A percentile compares a stretch with the other conserved stretches of the same genome.
Conservation (phyloP, 2,113 vertebrate genomes). For the Tyto alba region DNA sequence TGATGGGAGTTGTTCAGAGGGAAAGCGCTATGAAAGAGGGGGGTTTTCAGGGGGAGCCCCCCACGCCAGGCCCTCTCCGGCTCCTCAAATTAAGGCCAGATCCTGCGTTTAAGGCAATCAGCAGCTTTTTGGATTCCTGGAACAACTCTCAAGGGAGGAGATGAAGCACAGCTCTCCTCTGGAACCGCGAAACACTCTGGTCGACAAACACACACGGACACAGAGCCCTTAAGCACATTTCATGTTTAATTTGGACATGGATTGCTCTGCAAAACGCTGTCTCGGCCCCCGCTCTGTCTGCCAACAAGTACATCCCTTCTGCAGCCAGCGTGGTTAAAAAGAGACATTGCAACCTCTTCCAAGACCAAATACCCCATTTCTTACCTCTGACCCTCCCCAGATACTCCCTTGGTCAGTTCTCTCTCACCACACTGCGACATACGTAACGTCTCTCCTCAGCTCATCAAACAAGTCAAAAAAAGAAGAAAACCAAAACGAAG, state of each 20-base stretch:
- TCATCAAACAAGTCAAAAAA: conserved; percentile 43
- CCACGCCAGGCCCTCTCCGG: background rate
- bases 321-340: conserved; percentile 33
- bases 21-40: background rate
- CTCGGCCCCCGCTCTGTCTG: conserved; percentile 23
- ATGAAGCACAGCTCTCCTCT: background rate
- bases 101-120: background rate
- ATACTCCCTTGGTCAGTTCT: background rate
- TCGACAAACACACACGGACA: conserved; percentile 33
- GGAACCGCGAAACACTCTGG: fast-evolving
- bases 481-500: conserved; percentile 51
- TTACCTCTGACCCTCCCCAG: background rate
- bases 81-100: background rate
- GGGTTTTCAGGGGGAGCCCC: background rate
- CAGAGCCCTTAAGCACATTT: conserved; percentile 60
- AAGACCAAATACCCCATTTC: conserved; percentile 26
- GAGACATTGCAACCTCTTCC: background rate
- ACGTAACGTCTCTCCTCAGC: conserved; percentile 27
- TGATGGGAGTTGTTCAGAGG: background rate
- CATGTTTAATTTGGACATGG: conserved; percentile 72
- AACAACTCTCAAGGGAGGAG: background rate
- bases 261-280: conserved; percentile 62
- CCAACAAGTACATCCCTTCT: conserved; percentile 33
- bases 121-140: background rate
- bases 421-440: conserved; percentile 49